Percentiles rank a stretch among this genome's conserved stretches.
phyloP scores from a whole-genome alignment of 2,888 invertebrate genomes.

The Phyllotreta striolata region DNA sequence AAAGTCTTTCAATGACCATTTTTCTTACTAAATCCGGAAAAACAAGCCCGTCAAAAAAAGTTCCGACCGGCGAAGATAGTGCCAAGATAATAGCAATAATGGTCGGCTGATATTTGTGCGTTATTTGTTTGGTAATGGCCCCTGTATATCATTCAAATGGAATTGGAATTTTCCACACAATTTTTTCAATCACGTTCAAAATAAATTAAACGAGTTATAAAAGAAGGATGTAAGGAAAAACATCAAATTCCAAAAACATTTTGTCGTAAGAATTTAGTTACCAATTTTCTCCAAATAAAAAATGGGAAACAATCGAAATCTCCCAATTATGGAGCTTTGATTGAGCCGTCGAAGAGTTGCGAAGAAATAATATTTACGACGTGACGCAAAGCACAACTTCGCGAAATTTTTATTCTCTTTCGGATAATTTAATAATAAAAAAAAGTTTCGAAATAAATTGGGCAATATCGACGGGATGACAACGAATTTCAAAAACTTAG shows the following conservation, averaged over 20 bases:
- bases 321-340: too few relatives aligned
- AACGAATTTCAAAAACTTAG: conserved; percentile 34
- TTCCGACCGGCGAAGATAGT: conserved; percentile 23
- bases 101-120: conserved; percentile 18
- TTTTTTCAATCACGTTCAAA: too few relatives aligned
- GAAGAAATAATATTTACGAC: conserved; percentile 25
- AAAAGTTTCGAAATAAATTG: conserved; percentile 39
- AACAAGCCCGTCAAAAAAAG: conserved; percentile 19
- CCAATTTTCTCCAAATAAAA: too few relatives aligned
- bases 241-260: too few relatives aligned
- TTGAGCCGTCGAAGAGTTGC: neutral
- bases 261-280: too few relatives aligned
- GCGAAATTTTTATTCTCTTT: conserved; percentile 32
- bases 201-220: too few relatives aligned
- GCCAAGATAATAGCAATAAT: conserved; percentile 29
- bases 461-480: conserved; percentile 38
- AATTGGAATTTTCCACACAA: too few relatives aligned
- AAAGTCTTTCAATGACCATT: conserved; percentile 28
- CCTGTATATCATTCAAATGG: too few relatives aligned
- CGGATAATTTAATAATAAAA: conserved; percentile 32
- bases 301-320: too few relatives aligned
- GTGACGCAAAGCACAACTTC: conserved; percentile 28
- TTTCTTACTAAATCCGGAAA: conserved; percentile 26
- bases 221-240: too few relatives aligned
- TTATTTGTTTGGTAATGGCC: neutral